Conservation (phyloP, 2,113 vertebrate species). For the Syrmaticus mikado region DNA sequence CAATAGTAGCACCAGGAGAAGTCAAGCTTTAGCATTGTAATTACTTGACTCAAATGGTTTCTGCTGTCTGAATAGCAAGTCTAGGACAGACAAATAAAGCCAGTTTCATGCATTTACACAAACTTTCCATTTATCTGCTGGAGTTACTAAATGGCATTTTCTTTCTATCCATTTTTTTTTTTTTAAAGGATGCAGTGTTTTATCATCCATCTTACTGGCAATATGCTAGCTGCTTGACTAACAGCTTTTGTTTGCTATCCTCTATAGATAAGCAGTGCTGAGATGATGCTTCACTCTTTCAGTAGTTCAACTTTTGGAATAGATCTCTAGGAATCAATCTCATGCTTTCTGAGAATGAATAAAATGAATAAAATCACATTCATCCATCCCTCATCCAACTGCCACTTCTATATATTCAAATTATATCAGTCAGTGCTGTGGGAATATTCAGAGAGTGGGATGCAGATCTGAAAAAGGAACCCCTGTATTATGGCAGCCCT, state of each 20-base stretch:
- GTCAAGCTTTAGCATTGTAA: neutral
- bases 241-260: neutral
- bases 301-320: neutral
- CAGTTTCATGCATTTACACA: neutral
- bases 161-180: neutral
- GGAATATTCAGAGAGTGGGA: neutral
- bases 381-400: neutral
- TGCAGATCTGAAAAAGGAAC: neutral
- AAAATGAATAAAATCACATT: neutral
- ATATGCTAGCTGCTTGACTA: neutral
- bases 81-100: neutral
- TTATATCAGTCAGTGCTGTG: neutral
- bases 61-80: neutral
- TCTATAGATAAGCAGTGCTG: neutral
- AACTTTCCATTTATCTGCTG: neutral
- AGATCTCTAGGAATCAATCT: neutral
- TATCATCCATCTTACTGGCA: neutral
- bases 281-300: neutral
- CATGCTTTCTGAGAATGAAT: neutral
- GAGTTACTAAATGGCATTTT: neutral
- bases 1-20: neutral
- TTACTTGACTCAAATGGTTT: neutral
- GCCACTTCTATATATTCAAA: neutral
- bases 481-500: neutral
- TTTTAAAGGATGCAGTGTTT: neutral